These are phyloP conservation scores for Astropecten irregularis DNA, from an alignment of 53 echinoderm and acorn worm species.

Conservation along the genomic window DNA sequence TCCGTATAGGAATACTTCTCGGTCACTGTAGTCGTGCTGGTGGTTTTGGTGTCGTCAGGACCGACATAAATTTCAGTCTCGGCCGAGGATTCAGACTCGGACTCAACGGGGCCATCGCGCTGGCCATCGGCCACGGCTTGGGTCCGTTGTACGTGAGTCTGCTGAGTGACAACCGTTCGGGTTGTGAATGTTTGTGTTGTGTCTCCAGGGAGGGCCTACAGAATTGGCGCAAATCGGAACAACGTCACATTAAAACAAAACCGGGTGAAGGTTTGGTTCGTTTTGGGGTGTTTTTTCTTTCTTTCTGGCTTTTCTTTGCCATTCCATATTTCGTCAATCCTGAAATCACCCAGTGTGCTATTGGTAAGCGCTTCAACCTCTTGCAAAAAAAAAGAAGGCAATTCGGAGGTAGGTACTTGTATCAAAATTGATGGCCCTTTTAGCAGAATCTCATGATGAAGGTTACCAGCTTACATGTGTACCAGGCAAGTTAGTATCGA, in stretches of 20 bases:
- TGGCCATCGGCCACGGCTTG: conserved; percentile 38
- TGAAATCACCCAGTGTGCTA: too few species aligned
- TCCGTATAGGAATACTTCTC: conserved; percentile 42
- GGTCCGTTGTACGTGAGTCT: conserved; percentile 79
- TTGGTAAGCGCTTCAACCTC: too few species aligned
- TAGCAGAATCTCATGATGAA: too few species aligned
- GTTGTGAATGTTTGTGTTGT: conserved; percentile 44
- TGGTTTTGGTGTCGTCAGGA: conserved; percentile 35
- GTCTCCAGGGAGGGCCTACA: conserved; percentile 58
- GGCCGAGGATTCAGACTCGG: conserved; percentile 77
- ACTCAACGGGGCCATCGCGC: conserved; percentile 65
- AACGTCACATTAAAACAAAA: conserved; percentile 27
- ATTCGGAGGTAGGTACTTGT: too few species aligned
- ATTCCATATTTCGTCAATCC: too few species aligned
- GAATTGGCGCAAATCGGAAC: conserved; percentile 42
- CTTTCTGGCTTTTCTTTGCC: too few species aligned
- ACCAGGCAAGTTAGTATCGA: conserved; percentile 27
- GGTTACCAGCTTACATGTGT: too few species aligned
- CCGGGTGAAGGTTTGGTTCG: too few species aligned
- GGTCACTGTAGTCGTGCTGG: conserved; percentile 10
- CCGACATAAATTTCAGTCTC: conserved; percentile 90
- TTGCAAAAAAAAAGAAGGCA: too few species aligned
- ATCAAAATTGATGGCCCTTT: too few species aligned
- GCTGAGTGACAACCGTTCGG: conserved; percentile 72
- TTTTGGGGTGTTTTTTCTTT: too few species aligned